phyloP scores from a whole-genome alignment of 2,888 invertebrate species.

The Gymnosoma rotundatum region DNA sequence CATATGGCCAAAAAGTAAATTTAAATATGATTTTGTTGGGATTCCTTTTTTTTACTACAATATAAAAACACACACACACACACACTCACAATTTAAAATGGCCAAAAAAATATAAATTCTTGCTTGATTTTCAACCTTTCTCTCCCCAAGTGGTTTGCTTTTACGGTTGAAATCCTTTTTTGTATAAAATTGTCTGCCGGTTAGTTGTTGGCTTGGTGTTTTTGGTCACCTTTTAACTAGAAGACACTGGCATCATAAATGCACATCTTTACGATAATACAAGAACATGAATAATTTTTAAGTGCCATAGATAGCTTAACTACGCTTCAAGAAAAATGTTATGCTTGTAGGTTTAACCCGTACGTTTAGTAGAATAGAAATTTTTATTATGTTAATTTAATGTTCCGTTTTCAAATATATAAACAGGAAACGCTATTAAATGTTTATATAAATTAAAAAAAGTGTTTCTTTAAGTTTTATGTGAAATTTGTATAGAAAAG shows the following conservation, averaged over 20 bases:
- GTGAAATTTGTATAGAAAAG: neutral
- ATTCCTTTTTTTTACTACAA: neutral
- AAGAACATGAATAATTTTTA: conserved; percentile 8
- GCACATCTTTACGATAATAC: neutral
- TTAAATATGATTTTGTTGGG: conserved; percentile 19
- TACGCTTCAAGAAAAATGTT: conserved; percentile 2
- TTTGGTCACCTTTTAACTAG: conserved; percentile 38
- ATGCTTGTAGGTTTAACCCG: conserved; percentile 73
- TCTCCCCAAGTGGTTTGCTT: neutral
- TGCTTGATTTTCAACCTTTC: neutral
- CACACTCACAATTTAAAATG: neutral
- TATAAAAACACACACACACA: neutral
- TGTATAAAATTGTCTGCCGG: neutral
- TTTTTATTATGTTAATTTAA: conserved; percentile 74
- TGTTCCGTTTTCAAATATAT: neutral
- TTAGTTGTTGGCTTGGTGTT: neutral
- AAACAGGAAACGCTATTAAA: neutral
- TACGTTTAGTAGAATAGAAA: conserved; percentile 76
- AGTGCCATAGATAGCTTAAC: conserved; percentile 1
- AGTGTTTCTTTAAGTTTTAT: neutral
- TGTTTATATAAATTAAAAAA: neutral
- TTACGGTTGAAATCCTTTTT: neutral
- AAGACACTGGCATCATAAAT: conserved; percentile 17
- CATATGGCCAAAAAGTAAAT: neutral
- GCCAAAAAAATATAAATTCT: neutral